Percentiles rank a stretch among this genome's conserved stretches.
Conservation (phyloP, 2,113 vertebrate species). For the Lepisosteus osseus region DNA sequence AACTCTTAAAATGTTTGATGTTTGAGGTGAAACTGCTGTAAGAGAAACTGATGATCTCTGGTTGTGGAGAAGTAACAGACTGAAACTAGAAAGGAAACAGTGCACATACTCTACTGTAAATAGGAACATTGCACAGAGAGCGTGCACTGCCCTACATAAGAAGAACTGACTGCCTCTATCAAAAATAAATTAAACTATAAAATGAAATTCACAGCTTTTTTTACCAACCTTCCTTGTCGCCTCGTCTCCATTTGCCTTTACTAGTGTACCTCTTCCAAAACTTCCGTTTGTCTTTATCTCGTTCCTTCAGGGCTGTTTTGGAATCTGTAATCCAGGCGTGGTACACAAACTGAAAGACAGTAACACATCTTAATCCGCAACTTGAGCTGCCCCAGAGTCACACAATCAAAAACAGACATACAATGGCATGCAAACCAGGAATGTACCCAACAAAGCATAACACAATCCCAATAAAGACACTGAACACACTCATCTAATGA, state of each 20-base stretch:
- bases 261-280: conserved; percentile 71
- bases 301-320: conserved; percentile 84
- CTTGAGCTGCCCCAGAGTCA: not conserved
- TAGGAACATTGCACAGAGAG: no score
- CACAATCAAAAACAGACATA: not conserved
- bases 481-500: no score
- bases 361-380: conserved; percentile 17
- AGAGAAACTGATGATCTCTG: no score
- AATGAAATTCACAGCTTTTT: not conserved
- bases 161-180: no score
- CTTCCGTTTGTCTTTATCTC: conserved; percentile 76
- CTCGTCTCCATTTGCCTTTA: conserved; percentile 60
- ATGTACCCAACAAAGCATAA: not conserved
- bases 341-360: conserved; percentile 84
- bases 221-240: conserved; percentile 73
- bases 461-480: no score
- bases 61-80: no score
- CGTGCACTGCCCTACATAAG: no score
- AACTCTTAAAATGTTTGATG: no score
- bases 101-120: no score
- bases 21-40: no score
- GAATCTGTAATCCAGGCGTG: conserved; percentile 96
- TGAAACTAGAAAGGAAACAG: no score
- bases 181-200: no score
- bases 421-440: not conserved